These are phyloP conservation scores for Sebastes kiyomatsui DNA, from an alignment of 2,797 vertebrate genomes.

Conservation along the genomic window DNA sequence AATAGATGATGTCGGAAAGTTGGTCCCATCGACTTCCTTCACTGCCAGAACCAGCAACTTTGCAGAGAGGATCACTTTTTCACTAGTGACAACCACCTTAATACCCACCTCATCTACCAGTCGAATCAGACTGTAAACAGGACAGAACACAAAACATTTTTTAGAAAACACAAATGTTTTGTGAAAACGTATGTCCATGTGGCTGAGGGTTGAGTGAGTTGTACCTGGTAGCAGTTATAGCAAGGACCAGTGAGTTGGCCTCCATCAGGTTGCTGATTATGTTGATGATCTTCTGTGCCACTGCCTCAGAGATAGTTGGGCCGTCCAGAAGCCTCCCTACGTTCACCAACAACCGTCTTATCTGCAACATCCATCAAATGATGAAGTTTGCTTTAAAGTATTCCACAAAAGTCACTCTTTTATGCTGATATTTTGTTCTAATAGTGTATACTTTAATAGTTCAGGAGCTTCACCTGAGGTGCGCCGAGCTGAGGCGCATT, in stretches of 20 bases:
- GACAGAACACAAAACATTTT: background rate
- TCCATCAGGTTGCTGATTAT: conserved; percentile 85
- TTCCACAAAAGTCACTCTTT: background rate
- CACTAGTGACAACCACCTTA: conserved; percentile 82
- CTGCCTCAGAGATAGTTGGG: conserved; percentile 55
- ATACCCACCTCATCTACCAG: conserved; percentile 87
- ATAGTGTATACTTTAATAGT: background rate
- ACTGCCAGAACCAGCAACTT: conserved; percentile 87
- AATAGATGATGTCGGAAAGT: conserved; percentile 82
- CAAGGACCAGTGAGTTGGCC: conserved; percentile 67
- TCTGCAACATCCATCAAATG: conserved; percentile 39
- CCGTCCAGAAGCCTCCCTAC: conserved; percentile 67
- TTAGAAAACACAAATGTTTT: background rate
- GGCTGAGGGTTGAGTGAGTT: background rate
- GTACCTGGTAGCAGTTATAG: conserved; percentile 86
- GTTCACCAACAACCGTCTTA: conserved; percentile 53
- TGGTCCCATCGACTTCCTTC: conserved; percentile 77
- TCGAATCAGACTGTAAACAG: conserved; percentile 84
- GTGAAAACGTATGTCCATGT: background rate
- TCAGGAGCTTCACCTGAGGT: conserved; percentile 53
- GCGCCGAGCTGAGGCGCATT: conserved; percentile 62
- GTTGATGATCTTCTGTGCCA: conserved; percentile 76
- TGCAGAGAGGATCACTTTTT: conserved; percentile 74
- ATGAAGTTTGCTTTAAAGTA: background rate
- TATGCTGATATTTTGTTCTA: background rate